phyloP scores from a whole-genome alignment of 1,140 invertebrate species.

The Phymastichus coffea region DNA sequence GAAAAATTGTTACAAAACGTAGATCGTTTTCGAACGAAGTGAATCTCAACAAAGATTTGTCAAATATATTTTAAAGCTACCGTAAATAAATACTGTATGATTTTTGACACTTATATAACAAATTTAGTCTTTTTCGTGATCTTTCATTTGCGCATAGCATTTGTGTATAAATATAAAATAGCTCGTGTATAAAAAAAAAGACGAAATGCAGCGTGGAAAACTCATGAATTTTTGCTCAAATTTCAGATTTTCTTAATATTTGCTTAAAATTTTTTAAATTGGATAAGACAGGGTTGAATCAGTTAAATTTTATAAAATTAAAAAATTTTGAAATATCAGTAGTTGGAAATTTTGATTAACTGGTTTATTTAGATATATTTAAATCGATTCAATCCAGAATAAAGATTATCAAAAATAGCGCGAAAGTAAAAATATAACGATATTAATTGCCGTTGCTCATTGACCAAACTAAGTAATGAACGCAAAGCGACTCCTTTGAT shows the following conservation, averaged over 20 bases:
- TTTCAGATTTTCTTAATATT: not conserved
- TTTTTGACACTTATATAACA: conserved; percentile 2
- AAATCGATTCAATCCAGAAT: not conserved
- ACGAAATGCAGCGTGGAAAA: not conserved
- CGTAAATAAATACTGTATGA: conserved; percentile 8
- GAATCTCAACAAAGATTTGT: not conserved
- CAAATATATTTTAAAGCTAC: conserved; percentile 9
- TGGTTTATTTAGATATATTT: not conserved
- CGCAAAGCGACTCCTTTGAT: not conserved
- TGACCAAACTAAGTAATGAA: conserved; percentile 13
- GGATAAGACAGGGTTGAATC: conserved; percentile 11
- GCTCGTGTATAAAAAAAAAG: not conserved
- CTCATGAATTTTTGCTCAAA: not conserved
- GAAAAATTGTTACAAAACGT: too few species aligned
- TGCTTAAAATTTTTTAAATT: not conserved
- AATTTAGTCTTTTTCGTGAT: conserved; percentile 5
- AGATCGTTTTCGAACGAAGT: conserved; percentile 13
- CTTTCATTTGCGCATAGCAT: not conserved
- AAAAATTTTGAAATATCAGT: too few species aligned
- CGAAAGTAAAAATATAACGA: not conserved
- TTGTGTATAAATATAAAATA: conserved; percentile 1
- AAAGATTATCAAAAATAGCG: not conserved
- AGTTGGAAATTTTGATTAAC: too few species aligned
- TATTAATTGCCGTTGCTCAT: conserved; percentile 1
- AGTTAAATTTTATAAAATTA: conserved; percentile 5